These are phyloP conservation scores for Thunnus thynnus DNA, from an alignment of 2,113 vertebrate genomes.

Conservation along the genomic window DNA sequence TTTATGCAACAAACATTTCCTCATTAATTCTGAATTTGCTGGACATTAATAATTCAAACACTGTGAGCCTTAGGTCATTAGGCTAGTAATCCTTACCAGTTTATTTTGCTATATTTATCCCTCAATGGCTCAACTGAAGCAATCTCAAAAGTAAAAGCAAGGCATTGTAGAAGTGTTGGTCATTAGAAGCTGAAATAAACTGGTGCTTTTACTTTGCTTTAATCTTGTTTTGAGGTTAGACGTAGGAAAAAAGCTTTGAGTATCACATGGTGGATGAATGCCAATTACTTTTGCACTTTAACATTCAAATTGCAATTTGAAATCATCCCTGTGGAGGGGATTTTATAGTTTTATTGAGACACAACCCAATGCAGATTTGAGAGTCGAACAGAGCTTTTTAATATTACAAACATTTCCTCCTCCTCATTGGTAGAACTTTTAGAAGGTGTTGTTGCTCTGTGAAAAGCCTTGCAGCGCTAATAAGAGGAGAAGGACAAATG, in stretches of 20 bases:
- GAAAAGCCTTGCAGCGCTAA: not conserved
- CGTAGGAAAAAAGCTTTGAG: not conserved
- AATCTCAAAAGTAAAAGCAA: not conserved
- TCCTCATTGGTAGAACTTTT: not conserved
- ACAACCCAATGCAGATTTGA: not conserved
- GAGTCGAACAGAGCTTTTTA: not conserved
- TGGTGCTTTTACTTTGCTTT: not conserved
- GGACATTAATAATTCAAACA: slow-evolving; percentile 39
- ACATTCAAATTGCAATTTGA: not conserved
- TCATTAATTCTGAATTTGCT: slow-evolving; percentile 12
- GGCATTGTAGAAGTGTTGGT: slow-evolving; percentile 5
- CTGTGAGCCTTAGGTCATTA: slow-evolving; percentile 34
- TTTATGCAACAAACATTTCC: slow-evolving; percentile 25
- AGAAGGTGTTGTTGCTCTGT: not conserved
- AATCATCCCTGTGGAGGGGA: not conserved
- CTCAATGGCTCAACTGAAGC: slow-evolving; percentile 4
- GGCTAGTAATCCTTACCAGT: slow-evolving; percentile 23
- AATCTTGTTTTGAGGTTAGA: slow-evolving; percentile 6
- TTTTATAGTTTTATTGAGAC: not conserved
- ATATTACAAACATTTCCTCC: not conserved
- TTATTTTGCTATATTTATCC: slow-evolving; percentile 15
- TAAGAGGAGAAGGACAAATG: not conserved
- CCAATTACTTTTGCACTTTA: not conserved
- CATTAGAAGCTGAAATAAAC: slow-evolving; percentile 9
- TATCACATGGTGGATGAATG: not conserved